Evolutionary conservation across 2,888 invertebrate species (phyloP), one percentile per base, ranked within the genome.

Genomic region (Macrosiphum euphorbiae): DNA sequence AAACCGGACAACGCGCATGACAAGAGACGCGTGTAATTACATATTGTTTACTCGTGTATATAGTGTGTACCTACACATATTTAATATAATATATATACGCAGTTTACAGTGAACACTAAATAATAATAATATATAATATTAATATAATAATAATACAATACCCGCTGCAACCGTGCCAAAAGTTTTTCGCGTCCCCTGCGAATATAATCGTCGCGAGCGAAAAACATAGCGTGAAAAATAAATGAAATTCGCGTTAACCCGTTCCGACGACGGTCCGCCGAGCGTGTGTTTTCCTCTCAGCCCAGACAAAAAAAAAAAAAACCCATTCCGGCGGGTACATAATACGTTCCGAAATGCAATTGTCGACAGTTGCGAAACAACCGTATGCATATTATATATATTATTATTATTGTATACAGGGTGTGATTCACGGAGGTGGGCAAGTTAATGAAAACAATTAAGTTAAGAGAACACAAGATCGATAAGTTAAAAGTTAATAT

Each of bases 321-420:
- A 88, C 55, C 55, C 52, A 55, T 88, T 88, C 13, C 55, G 88
- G 26, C 88, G 55, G 35, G 55, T 88, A n/a, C n/a, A n/a, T n/a
- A 88, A 88, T 88, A 55, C 88, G 88, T 88, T 88, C 55, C 35
- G 55, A 88, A 88, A 88, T 88, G 88, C 35, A 41, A 88, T 88
- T 88, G 52, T 88, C 88, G 55, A 55, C 88, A 41, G 88, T 88
- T 20, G 35, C 55, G 35, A n/a, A 26, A 88, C 28, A 47, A 86
- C 26, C 47, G 86, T 44, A 13, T n/a, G n/a, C n/a, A n/a, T 47
- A 47, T 86, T 47, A 86, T 86, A 86, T 24, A 52, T 55, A 44
- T 3, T 24, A 55, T 55, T 55, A 55, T 86, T 47, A 86, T 47
- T 26, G 26, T 86, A 20, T 78, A 78, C 78, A 35, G 78, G 20